Conservation (phyloP, 1,140 invertebrate genomes). For the Homalodisca vitripennis region DNA sequence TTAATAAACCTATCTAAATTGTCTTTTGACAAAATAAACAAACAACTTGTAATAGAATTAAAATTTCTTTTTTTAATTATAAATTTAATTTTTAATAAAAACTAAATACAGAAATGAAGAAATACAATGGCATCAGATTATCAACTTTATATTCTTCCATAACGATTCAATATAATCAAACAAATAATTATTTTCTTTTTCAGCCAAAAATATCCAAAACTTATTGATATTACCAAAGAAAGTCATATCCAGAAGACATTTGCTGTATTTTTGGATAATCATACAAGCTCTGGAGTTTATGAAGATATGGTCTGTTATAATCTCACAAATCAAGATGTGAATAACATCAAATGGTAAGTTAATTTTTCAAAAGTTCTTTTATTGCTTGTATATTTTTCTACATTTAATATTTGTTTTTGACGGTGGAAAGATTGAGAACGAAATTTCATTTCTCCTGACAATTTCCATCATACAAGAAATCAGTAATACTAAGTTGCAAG, state of each 20-base stretch:
- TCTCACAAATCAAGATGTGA: constrained; percentile 10
- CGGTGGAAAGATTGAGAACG: background rate
- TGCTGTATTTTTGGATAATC: constrained; percentile 3
- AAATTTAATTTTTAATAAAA: background rate
- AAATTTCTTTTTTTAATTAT: background rate
- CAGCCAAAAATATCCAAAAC: constrained; percentile 12
- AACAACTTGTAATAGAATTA: background rate
- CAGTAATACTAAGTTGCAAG: background rate
- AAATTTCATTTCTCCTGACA: background rate
- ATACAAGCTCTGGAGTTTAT: background rate
- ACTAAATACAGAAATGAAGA: too few relatives aligned
- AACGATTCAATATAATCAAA: background rate
- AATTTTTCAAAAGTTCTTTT: too few relatives aligned
- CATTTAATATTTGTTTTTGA: too few relatives aligned
- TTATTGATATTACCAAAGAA: background rate
- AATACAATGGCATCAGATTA: too few relatives aligned
- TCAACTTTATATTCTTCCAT: background rate
- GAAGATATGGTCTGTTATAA: constrained; percentile 19
- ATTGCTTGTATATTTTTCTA: too few relatives aligned
- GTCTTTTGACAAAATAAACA: background rate
- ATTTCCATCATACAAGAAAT: background rate
- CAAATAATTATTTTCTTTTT: background rate
- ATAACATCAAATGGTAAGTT: constrained; percentile 14
- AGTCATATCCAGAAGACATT: constrained; percentile 16
- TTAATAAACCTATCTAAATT: too few relatives aligned